Conservation (phyloP, 2,797 vertebrate genomes). For the Toxotes lorentzi region DNA sequence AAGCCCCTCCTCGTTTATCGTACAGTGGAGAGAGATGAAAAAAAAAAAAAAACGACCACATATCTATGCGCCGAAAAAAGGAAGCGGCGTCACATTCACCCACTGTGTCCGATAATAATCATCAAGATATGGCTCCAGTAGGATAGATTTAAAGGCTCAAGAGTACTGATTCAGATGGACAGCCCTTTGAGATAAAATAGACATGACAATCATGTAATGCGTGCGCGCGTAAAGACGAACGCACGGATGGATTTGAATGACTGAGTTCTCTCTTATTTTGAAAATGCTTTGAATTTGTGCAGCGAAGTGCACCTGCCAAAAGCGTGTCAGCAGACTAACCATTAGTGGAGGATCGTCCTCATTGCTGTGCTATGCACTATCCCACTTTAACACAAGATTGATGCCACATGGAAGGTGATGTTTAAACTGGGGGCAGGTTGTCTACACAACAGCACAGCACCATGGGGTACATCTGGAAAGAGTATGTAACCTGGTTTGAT, state of each 20-base stretch:
- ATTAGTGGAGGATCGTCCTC: background rate
- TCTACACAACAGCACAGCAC: background rate
- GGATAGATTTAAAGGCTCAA: background rate
- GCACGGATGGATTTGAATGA: background rate
- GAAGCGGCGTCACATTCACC: conserved; percentile 74
- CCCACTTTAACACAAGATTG: conserved; percentile 9
- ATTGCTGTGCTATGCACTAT: background rate
- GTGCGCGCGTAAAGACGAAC: background rate
- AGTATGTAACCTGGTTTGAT: background rate
- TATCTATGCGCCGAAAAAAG: conserved; percentile 66
- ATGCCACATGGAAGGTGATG: conserved; percentile 4
- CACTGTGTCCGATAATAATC: conserved; percentile 21
- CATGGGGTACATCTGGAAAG: background rate
- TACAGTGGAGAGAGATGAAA: conserved; percentile 69
- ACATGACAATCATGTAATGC: background rate
- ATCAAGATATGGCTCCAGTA: background rate
- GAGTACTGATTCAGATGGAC: background rate
- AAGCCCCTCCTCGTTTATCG: conserved; percentile 87
- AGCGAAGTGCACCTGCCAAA: conserved; percentile 43
- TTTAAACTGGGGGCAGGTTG: background rate
- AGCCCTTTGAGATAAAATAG: background rate
- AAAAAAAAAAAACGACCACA: conserved; percentile 28
- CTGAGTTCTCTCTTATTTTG: conserved; percentile 42
- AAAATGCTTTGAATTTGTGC: conserved; percentile 46
- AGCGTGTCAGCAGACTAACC: conserved; percentile 25